A percentile compares a stretch with the other conserved stretches of the same genome.
These are phyloP conservation scores for Eupithecia exiguata DNA, from an alignment of 2,888 invertebrate species.

Conservation along the genomic window DNA sequence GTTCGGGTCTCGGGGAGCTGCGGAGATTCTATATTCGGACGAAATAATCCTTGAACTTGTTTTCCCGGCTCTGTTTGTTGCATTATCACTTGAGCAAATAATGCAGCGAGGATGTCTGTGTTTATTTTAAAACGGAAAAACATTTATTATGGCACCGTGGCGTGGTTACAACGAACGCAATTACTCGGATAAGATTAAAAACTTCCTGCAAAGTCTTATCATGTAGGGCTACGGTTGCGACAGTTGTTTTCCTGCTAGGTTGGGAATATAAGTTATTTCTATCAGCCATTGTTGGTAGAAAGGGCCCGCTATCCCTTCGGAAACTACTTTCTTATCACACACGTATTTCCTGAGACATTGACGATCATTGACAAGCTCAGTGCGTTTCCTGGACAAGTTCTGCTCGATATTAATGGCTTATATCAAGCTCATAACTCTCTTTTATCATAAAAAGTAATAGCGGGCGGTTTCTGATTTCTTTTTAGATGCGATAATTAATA, in stretches of 20 bases:
- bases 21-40: slow-evolving; percentile 57
- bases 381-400: slow-evolving; percentile 60
- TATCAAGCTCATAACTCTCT: slow-evolving; percentile 58
- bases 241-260: slow-evolving; percentile 37
- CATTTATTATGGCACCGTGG: slow-evolving; percentile 41
- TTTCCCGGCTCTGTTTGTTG: slow-evolving; percentile 45
- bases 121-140: slow-evolving; percentile 47
- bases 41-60: slow-evolving; percentile 60
- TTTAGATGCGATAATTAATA: slow-evolving; percentile 35
- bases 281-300: slow-evolving; percentile 35
- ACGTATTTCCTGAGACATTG: slow-evolving; percentile 57
- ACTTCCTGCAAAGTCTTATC: slow-evolving; percentile 51
- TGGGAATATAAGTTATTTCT: slow-evolving; percentile 16
- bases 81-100: slow-evolving; percentile 50
- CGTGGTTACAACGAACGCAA: slow-evolving; percentile 40
- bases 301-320: slow-evolving; percentile 35
- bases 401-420: slow-evolving; percentile 49
- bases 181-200: slow-evolving; percentile 57
- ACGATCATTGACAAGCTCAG: slow-evolving; percentile 60
- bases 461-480: slow-evolving; percentile 47
- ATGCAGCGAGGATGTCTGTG: slow-evolving; percentile 46
- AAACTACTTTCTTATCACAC: slow-evolving; percentile 55
- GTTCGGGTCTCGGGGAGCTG: slow-evolving; percentile 52
- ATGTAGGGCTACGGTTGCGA: slow-evolving; percentile 34
- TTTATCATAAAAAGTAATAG: slow-evolving; percentile 53